Conservation (phyloP, 1,140 invertebrate species). For the Lycorma delicatula region DNA sequence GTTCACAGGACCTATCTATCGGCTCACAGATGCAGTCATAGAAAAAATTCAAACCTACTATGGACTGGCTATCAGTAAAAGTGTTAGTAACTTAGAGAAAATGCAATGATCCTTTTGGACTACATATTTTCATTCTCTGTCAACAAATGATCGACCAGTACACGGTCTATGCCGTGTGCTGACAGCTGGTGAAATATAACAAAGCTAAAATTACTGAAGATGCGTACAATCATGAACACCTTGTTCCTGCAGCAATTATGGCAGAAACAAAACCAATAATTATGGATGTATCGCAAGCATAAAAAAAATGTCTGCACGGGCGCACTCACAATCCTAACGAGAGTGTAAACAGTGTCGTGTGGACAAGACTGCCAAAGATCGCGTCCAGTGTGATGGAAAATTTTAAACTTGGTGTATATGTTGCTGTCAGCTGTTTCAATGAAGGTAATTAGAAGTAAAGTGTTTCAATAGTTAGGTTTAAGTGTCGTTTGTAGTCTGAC, state of each 20-base stretch:
- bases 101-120: conserved; percentile 15
- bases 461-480: too few relatives aligned
- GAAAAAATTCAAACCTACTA: conserved; percentile 12
- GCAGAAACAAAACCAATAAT: conserved; percentile 12
- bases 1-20: too few relatives aligned
- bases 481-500: too few relatives aligned
- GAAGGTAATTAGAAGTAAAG: too few relatives aligned
- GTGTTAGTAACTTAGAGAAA: conserved; percentile 1
- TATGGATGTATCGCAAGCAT: conserved; percentile 10
- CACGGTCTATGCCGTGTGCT: conserved; percentile 26
- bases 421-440: too few relatives aligned
- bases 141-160: conserved; percentile 8
- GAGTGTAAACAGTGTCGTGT: conserved; percentile 23
- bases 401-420: too few relatives aligned
- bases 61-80: conserved; percentile 9
- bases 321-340: conserved; percentile 25
- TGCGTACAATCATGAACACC: not conserved
- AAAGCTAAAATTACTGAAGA: conserved; percentile 22
- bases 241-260: conserved; percentile 12
- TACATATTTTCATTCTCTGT: conserved; percentile 11
- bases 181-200: conserved; percentile 32
- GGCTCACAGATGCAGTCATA: conserved; percentile 1
- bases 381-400: too few relatives aligned
- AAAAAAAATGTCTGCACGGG: conserved; percentile 17
- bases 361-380: conserved; percentile 25